Evolutionary conservation across 2,797 vertebrate species (phyloP), one percentile per base, ranked within the genome.

Genomic region (Adrianichthys oophorus): DNA sequence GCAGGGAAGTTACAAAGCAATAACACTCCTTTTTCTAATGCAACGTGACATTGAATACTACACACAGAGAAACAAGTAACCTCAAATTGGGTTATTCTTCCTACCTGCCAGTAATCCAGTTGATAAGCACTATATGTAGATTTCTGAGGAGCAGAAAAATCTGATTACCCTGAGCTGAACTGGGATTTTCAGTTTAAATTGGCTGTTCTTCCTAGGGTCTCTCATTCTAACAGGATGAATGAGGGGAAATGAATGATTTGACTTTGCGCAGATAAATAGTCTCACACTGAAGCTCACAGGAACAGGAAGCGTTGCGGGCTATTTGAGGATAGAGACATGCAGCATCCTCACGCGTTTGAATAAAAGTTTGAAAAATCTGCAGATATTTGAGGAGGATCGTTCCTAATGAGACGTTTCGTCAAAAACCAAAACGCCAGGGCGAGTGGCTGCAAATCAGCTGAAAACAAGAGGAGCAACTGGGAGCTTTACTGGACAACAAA

Each of bases 71-170:
- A 92, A 90, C 89, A 90, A 92, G 89, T 87, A 91, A 88, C 83
- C 83, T 77, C 85, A 92, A 92, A 93, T 93, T 91, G 89, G 89
- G 91, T 93, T 93, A 92, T 87, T 86, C 78, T 74, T 91, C 89
- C 91, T 91, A 92, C 90, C 91, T 93, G 92, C 90, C 90, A 89
- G 91, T 93, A 92, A 93, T 91, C 87, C 82, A 85, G 84, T 91
- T 92, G 92, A 91, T 93, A 92, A 93, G 88, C 91, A 91, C 92
- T 91, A 91, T 92, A 92, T 92, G 90, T 90, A 93, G 90, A 92
- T 93, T 92, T 91, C 85, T 80, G 76, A 87, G 88, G 87, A 90
- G 87, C 76, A 83, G 83, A 83, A 78, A 87, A 93, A 93, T 92
- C 91, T 87, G 87, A 92, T 93, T 93, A 92, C 86, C 82, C 70